Base-by-base conservation (phyloP, 2,888 invertebrate species). In the Branchellion lobata region DNA sequence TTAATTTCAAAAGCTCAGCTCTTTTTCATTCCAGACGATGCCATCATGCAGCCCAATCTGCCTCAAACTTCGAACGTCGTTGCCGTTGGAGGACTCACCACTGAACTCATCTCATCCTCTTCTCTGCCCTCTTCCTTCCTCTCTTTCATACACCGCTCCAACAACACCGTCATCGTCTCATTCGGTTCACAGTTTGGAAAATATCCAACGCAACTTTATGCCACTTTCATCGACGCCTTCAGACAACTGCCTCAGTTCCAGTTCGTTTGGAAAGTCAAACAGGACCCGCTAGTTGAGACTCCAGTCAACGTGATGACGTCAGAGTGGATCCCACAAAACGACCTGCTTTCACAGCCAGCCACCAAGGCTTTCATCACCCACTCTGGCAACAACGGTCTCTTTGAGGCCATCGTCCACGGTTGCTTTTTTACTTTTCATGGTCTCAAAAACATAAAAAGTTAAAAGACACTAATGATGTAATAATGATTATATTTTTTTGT, bases 241-340 rank as follows among this genome's bases (percentile, higher is more conserved):
- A 51, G 36, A 40, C 34, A 29, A 29, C 36, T 80, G 1, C 78
- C 78, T 5, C n/a, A 72, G 11, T 51, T 29, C 11, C 36, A 31
- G 21, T 36, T 80, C 61, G 61, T 80, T 33, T 80, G 80, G 80
- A 80, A 71, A 33, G 31, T 72, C 31, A 33, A 33, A n/a, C 33
- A 36, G 36, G 73, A 73, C 14, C 47, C 33, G 1, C 36, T n/a
- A 21, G 24, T 73, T 24, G 47, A 51, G n/a, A 68, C 79, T 8
- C 79, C 81, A 33, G 14, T 36, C n/a, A 81, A 81, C 71, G 79
- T 81, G 1, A 75, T 79, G 69, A 24, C 74, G n/a, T n/a, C 61
- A n/a, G 61, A 79, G n/a, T 81, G 81, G 81, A 8, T 81, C 74
- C 79, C 79, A 0, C 81, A 81, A 33, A 79, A 79, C 27, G 79